These are phyloP conservation scores for Melanotaenia boesemani DNA, from an alignment of 2,797 vertebrate species.

Conservation along the genomic window DNA sequence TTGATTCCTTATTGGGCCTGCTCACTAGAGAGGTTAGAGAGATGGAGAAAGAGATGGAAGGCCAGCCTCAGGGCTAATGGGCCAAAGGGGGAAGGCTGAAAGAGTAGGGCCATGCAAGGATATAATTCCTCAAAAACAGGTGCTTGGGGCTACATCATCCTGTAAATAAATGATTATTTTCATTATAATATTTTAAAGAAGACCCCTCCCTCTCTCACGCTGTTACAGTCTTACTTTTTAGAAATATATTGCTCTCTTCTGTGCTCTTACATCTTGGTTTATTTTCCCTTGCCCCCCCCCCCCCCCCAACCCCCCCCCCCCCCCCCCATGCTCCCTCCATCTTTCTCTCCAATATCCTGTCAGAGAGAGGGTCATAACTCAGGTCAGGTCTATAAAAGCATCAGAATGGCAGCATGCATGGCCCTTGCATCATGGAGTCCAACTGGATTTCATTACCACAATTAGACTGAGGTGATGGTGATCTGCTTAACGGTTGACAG, in stretches of 20 bases:
- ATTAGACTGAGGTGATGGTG: conserved; percentile 64
- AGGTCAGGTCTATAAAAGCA: conserved; percentile 74
- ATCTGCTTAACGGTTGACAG: conserved; percentile 60
- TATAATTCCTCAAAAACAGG: conserved; percentile 40
- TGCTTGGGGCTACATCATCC: conserved; percentile 52
- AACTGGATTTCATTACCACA: conserved; percentile 75
- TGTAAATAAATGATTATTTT: conserved; percentile 74
- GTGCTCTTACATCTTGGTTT: conserved; percentile 28
- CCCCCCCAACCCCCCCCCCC: conserved; percentile 3
- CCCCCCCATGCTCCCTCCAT: conserved; percentile 10
- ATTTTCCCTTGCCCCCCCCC: conserved; percentile 28
- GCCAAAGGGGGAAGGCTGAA: conserved; percentile 53
- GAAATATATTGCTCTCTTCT: conserved; percentile 41
- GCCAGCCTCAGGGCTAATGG: conserved; percentile 51
- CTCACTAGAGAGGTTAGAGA: conserved; percentile 57
- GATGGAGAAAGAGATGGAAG: conserved; percentile 51
- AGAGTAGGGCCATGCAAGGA: conserved; percentile 31
- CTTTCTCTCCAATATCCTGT: conserved; percentile 40
- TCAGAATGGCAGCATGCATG: conserved; percentile 56
- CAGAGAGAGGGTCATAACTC: conserved; percentile 69
- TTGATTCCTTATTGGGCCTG: conserved; percentile 78
- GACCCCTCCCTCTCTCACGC: conserved; percentile 29
- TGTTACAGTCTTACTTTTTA: conserved; percentile 62
- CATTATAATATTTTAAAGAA: conserved; percentile 78
- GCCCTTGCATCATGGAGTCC: conserved; percentile 71